A percentile compares a stretch with the other conserved stretches of the same genome.
These are phyloP conservation scores for Myxocyprinus asiaticus DNA, from an alignment of 2,113 vertebrate species.

Conservation along the genomic window DNA sequence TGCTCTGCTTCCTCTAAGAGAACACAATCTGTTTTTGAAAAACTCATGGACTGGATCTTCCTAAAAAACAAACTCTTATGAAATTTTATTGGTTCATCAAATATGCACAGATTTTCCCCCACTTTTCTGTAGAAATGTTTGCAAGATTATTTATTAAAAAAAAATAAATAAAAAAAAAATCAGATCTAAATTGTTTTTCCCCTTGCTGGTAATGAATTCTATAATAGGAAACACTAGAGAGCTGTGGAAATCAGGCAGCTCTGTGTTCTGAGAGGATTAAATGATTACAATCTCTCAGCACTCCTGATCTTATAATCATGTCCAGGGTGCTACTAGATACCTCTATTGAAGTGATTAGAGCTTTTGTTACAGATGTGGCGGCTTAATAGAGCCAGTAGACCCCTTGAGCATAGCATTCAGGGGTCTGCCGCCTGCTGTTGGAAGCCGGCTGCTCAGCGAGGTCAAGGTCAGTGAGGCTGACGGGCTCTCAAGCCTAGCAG, in stretches of 20 bases:
- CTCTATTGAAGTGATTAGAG: constrained; percentile 75
- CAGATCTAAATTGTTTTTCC: constrained; percentile 46
- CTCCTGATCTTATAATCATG: constrained; percentile 82
- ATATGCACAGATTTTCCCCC: not conserved
- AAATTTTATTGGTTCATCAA: constrained; percentile 10
- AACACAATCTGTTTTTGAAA: too few relatives aligned
- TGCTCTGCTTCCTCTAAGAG: constrained; percentile 30
- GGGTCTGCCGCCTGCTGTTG: constrained; percentile 19
- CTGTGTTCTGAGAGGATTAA: constrained; percentile 81
- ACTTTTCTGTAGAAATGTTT: constrained; percentile 19
- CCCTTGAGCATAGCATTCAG: constrained; percentile 25
- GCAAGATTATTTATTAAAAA: too few relatives aligned
- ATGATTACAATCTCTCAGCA: constrained; percentile 77
- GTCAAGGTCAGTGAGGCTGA: constrained; percentile 30
- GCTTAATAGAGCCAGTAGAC: constrained; percentile 53
- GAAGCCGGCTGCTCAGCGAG: constrained; percentile 15
- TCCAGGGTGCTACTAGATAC: constrained; percentile 71
- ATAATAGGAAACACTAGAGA: constrained; percentile 52
- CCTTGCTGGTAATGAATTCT: constrained; percentile 46
- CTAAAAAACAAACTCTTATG: not conserved
- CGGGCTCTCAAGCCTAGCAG: constrained; percentile 23
- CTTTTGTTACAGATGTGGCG: constrained; percentile 72
- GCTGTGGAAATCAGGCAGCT: constrained; percentile 70
- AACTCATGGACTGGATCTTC: not conserved
- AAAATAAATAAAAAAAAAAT: too few relatives aligned